phyloP scores from a whole-genome alignment of 2,113 vertebrate species.

The Otocyon megalotis region DNA sequence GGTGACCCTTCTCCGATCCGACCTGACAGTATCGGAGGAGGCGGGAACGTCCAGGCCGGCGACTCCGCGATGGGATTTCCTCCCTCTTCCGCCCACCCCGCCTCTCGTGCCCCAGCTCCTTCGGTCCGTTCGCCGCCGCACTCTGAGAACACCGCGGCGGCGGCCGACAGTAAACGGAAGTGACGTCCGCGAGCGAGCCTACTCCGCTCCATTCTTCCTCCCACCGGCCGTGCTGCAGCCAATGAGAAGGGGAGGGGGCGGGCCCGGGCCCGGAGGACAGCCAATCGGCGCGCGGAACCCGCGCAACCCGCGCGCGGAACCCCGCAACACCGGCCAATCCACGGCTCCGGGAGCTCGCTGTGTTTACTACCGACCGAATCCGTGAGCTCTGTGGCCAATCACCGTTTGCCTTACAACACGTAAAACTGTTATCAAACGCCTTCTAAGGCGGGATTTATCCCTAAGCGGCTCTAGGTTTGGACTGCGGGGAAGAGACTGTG shows the following conservation, averaged over 20 bases:
- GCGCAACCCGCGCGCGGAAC: neutral
- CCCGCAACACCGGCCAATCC: conserved; percentile 68
- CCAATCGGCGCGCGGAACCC: neutral
- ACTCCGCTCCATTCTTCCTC: neutral
- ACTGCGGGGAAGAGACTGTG: neutral
- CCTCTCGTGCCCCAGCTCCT: neutral
- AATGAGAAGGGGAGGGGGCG: conserved; percentile 48
- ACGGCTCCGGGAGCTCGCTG: conserved; percentile 1
- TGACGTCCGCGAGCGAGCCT: conserved; percentile 40
- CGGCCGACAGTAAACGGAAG: conserved; percentile 73
- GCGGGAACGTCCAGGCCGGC: conserved; percentile 70
- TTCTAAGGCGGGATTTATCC: conserved; percentile 64
- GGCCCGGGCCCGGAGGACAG: neutral
- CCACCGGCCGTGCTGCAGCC: neutral
- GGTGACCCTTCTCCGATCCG: conserved; percentile 72
- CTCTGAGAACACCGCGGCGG: conserved; percentile 25
- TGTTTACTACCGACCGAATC: conserved; percentile 80
- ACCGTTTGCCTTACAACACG: conserved; percentile 49
- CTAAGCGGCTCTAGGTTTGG: neutral
- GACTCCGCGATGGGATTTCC: conserved; percentile 55
- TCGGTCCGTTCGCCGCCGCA: neutral
- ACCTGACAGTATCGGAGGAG: conserved; percentile 63
- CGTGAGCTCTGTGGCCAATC: conserved; percentile 69
- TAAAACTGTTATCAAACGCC: conserved; percentile 47
- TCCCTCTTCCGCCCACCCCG: conserved; percentile 58